Percentiles rank a stretch among this genome's conserved stretches.
Conservation (phyloP, 2,888 invertebrate genomes). For the Halocaridina rubra region DNA sequence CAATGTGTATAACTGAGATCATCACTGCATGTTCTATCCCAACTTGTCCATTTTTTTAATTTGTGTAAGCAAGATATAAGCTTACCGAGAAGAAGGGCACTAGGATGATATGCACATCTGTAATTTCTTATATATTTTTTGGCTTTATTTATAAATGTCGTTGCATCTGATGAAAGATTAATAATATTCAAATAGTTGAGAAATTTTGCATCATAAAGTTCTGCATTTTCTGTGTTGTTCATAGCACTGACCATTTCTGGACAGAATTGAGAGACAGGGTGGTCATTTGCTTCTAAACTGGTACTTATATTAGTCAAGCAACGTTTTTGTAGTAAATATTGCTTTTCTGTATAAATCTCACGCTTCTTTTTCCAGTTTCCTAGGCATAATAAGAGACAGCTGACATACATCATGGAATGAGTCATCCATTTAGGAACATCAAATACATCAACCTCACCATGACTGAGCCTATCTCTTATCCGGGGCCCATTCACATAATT, state of each 20-base stretch:
- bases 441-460: constrained; percentile 69
- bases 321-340: neutral
- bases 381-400: constrained; percentile 7
- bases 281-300: neutral
- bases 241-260: too few relatives aligned
- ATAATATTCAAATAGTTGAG: neutral
- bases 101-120: constrained; percentile 14
- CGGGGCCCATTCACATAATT: constrained; percentile 71
- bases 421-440: constrained; percentile 7
- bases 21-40: constrained; percentile 7
- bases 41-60: constrained; percentile 13
- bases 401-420: constrained; percentile 3
- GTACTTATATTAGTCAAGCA: neutral
- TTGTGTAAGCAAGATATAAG: neutral
- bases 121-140: neutral
- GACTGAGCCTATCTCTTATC: constrained; percentile 72
- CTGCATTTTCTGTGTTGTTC: too few relatives aligned
- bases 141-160: too few relatives aligned
- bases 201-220: too few relatives aligned
- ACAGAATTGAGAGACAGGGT: too few relatives aligned
- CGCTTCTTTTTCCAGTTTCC: neutral
- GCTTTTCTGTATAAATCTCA: neutral
- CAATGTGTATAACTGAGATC: constrained; percentile 24
- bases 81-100: constrained; percentile 7
- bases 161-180: too few relatives aligned